Evolutionary conservation across 1,140 invertebrate species (phyloP), one percentile per base, ranked within the genome.

Genomic region (Cydia pomonella): DNA sequence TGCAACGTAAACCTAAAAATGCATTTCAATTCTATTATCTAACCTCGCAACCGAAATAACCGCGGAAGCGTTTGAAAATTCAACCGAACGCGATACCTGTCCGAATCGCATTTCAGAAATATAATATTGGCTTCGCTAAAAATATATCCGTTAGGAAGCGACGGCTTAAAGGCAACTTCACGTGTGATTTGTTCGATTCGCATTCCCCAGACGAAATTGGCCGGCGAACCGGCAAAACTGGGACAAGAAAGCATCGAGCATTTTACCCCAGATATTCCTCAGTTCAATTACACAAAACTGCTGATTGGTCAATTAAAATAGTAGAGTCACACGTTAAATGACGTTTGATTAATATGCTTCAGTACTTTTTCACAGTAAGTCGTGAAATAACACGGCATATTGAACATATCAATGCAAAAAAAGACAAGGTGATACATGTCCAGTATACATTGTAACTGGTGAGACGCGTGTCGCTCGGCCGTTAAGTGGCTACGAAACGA

Each of bases 171-270:
- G 84, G 82, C 72, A 86, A 84, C 82, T 85, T 86, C 82, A 86
- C 82, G 83, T 82, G 82, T 82, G 82, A 87, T 83, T 83, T 80
- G 82, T 81, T 74, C 77, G 81, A 78, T 72, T 80, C 77, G 79
- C 82, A 81, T 83, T 87, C 80, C 82, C 79, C 79, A 80, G 78
- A 84, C 83, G 84, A 88, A 89, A 89, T 87, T 86, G 85, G 83
- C 81, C 85, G 87, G 82, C 86, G 87, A 91, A 87, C 86, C 88
- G 86, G 84, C 83, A 88, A 88, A 90, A 89, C 81, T 91, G 78
- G 89, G 87, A 76, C 88, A 90, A 86, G 87, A 88, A 84, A 86
- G 74, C 80, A 77, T 77, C 53, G 78, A 80, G 80, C 77, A 87
- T 86, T 89, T 89, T 84, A 77, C 75, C 82, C 77, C 71, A 81